These are phyloP conservation scores for Penaeus japonicus DNA, from an alignment of 1,140 invertebrate genomes.

Conservation along the genomic window DNA sequence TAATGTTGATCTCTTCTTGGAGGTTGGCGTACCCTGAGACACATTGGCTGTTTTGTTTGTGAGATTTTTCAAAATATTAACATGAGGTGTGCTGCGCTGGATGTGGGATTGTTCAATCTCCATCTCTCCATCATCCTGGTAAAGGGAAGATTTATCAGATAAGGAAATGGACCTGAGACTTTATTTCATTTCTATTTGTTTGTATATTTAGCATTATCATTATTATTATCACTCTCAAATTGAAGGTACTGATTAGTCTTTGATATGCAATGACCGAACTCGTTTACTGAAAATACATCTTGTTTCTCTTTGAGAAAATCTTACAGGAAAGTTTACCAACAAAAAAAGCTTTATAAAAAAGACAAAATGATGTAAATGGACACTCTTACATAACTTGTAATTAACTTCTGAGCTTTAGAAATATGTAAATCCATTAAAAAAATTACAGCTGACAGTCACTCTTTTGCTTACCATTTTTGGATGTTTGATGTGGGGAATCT, in stretches of 20 bases:
- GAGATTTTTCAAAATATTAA: conserved; percentile 43
- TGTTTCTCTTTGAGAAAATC: too few relatives aligned
- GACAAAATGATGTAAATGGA: too few relatives aligned
- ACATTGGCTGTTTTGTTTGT: conserved; percentile 38
- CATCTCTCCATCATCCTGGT: conserved; percentile 39
- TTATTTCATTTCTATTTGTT: not conserved
- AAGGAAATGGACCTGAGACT: not conserved
- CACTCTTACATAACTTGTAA: too few relatives aligned
- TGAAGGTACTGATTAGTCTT: too few relatives aligned
- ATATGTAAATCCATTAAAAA: too few relatives aligned
- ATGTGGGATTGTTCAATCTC: conserved; percentile 7
- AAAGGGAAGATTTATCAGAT: not conserved
- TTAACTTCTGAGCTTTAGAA: too few relatives aligned
- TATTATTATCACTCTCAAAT: too few relatives aligned
- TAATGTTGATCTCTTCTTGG: conserved; percentile 19
- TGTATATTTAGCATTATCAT: too few relatives aligned
- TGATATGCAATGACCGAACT: too few relatives aligned
- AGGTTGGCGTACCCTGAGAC: conserved; percentile 9
- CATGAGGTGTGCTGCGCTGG: not conserved
- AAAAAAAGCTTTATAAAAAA: too few relatives aligned
- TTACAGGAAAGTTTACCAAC: too few relatives aligned
- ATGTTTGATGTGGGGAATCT: conserved; percentile 83
- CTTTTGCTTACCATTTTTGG: conserved; percentile 73
- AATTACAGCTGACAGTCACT: not conserved
- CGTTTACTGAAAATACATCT: too few relatives aligned